Evolutionary conservation across 2,113 vertebrate species (phyloP), one percentile per base, ranked within the genome.

Genomic region (Oostethus manadensis): DNA sequence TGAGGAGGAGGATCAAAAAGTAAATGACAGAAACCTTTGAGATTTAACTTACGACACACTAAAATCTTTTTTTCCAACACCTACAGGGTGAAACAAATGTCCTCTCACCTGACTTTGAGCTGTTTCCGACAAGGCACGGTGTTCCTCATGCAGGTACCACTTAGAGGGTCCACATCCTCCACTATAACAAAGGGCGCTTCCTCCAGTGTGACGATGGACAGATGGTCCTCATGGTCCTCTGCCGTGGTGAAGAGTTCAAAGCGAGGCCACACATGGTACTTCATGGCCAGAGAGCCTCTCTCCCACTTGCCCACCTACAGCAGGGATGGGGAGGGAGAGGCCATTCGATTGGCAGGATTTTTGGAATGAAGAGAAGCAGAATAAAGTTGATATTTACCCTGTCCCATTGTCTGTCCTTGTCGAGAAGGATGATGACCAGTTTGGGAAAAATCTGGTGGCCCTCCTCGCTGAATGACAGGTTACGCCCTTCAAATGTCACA

Each of bases 371-470:
- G n/a, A 10, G 23, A 26, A 40, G 33, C 10, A 8, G 8, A 49
- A 42, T 13, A 53, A 20, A 67, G 10, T 23, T 40, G 23, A 69
- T 51, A 69, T 66, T 84, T 69, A 91, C 90, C 86, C 86, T 85
- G 80, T 98, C 95, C 94, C 95, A 98, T 44, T 94, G 93, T 77
- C 97, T 90, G 73, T 98, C 91, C 87, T 98, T 97, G 87, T 94
- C 94, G 51, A 99, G 89, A 71, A 99, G 93, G 78, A 98, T 96
- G 87, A 99, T 97, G 83, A 99, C 97, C 86, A 99, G 87, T 78
- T 98, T 98, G 10, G 97, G 97, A 70, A 98, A 95, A 94, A 98
- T 98, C 91, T 99, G 97, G 83, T 98, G 97, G 69, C 97, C 97
- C 0, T 98, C 92, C 74, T 98, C 95, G 54, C 96, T 99, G 79